Conservation (phyloP, 2,888 invertebrate genomes). For the Diaperis boleti region DNA sequence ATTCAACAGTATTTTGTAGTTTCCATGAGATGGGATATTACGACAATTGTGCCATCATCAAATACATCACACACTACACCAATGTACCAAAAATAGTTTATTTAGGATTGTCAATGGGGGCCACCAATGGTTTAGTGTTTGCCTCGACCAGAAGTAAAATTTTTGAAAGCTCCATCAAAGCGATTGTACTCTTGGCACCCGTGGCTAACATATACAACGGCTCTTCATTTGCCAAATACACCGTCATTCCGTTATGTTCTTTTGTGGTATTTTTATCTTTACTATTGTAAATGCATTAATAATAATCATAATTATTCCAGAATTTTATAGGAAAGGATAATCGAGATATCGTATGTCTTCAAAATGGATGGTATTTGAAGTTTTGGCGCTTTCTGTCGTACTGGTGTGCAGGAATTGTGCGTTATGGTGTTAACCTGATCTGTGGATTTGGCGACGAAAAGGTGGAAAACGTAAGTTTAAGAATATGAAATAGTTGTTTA, state of each 20-base stretch:
- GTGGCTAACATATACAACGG: neutral
- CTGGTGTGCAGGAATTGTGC: no score
- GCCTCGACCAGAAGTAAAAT: slow-evolving; percentile 6
- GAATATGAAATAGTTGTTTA: no score
- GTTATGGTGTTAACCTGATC: no score
- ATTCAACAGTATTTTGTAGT: no score
- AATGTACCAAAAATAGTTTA: slow-evolving; percentile 7
- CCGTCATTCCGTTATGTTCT: neutral
- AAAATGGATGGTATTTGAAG: neutral
- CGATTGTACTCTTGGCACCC: slow-evolving; percentile 1
- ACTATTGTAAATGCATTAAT: no score
- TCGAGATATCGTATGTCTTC: neutral
- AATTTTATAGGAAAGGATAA: no score
- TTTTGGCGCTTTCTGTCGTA: neutral
- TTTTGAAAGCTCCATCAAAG: neutral
- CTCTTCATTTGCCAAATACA: neutral
- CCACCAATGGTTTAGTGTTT: slow-evolving; percentile 7
- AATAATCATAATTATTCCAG: no score
- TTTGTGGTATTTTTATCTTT: neutral
- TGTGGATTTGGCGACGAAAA: no score
- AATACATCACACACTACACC: slow-evolving; percentile 6
- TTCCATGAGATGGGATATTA: slow-evolving; percentile 21
- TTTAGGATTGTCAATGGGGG: slow-evolving; percentile 20
- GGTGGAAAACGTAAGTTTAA: no score
- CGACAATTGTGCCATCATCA: neutral